Evolutionary conservation across 2,888 invertebrate genomes (phyloP), one percentile per base, ranked within the genome.

Genomic region (Acronicta leporina): DNA sequence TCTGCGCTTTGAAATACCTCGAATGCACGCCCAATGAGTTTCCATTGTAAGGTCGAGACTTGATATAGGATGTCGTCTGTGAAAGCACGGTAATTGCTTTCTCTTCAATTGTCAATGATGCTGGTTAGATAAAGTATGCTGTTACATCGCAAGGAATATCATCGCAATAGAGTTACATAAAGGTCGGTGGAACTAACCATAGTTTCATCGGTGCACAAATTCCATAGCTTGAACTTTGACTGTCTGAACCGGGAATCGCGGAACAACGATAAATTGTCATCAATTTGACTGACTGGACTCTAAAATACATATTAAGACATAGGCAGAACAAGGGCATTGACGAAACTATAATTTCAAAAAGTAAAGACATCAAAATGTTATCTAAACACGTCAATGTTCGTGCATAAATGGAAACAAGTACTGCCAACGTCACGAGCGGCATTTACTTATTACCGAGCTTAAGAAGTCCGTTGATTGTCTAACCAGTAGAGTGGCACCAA

Each of bases 321-420:
- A 20, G 2, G 4, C 20, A 20, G 4, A 20, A 20, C 27, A 53
- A 50, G 43, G 35, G 9, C 15, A 38, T 16, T 20, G 47, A 48
- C 56, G 35, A 62, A 75, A 65, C 49, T 65, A 55, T 11, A 33
- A 11, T 3, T 47, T 40, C 14, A 56, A 61, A 57, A 73, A 61
- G 30, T 45, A 42, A 5, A 52, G 53, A 60, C 54, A 69, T 67
- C 61, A 27, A n/a, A 11, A 51, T 30, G 41, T 64, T 58, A 73
- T 61, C 63, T 72, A 79, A 63, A 57, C 42, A 57, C 66, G 65
- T 60, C 62, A 63, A 60, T 38, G 30, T 50, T 63, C 63, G 62
- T 83, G 74, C 71, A 66, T 68, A 75, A 84, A 85, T 86, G 87
- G 85, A 87, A 87, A 86, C 85, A 65, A 70, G 67, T 79, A 61